Conservation (phyloP, 2,797 vertebrate genomes). For the Buceros bicornis region DNA sequence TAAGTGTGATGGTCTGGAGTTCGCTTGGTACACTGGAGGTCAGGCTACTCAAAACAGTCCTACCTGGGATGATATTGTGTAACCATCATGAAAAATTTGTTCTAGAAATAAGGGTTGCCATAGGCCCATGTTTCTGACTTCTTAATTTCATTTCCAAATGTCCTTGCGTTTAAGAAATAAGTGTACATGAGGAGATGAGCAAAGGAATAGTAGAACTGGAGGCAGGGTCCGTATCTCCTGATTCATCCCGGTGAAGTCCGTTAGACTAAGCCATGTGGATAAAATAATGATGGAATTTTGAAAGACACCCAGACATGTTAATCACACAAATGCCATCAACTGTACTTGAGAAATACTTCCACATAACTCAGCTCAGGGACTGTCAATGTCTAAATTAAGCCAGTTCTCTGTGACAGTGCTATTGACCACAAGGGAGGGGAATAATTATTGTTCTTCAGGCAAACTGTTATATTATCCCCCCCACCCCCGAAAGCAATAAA, state of each 20-base stretch:
- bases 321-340: neutral
- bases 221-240: rapidly evolving
- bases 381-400: conserved; percentile 20
- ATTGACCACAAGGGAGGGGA: conserved; percentile 7
- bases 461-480: neutral
- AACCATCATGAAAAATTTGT: neutral
- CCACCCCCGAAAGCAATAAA: neutral
- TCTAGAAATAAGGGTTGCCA: neutral
- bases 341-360: neutral
- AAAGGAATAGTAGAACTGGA: neutral
- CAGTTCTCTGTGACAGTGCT: neutral
- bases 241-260: neutral
- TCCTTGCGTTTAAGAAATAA: neutral
- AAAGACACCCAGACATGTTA: neutral
- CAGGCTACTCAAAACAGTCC: neutral
- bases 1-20: rapidly evolving
- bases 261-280: neutral
- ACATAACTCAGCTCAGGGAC: neutral
- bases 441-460: neutral
- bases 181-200: neutral
- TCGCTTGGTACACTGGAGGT: neutral
- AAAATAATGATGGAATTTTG: conserved; percentile 4
- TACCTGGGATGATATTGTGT: neutral
- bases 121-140: neutral
- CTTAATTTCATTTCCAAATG: neutral